Base-by-base conservation (phyloP, 2,797 vertebrate species). In the Masticophis lateralis region DNA sequence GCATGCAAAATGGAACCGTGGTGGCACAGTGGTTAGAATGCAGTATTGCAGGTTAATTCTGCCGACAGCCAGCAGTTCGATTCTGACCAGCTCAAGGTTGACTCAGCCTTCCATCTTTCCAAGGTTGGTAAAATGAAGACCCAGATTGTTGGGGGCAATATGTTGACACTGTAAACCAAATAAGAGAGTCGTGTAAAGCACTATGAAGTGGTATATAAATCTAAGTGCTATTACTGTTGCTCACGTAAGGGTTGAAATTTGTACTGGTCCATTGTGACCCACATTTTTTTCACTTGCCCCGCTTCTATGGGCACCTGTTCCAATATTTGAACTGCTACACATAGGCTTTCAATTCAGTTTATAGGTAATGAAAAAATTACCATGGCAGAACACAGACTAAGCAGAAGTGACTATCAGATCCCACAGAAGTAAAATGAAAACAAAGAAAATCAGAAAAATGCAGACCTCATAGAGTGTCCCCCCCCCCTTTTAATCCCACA, bases 341-440 rank as follows among this genome's bases (percentile, higher is more conserved):
- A 32, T 18, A 32, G 66, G 66, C n/a, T 69, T 32, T 32, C 66
- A 43, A 10, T 79, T 90, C 90, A 60, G 89, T 93, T n/a, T 22
- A 69, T 28, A 37, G 11, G 20, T 69, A 92, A 88, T 94, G 74
- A 63, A 92, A 91, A 95, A 94, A 89, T 12, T 0, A 90, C 92
- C 37, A 16, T 93, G 27, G 74, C 83, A 51, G 55, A 66, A 90
- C 74, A 87, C 27, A 47, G 60, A 90, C 74, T 37, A 27, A 92
- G 37, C 18, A 91, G 94, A 94, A 86, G 27, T 95, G 95, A 79
- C 95, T 94, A 57, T 96, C 92, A 92, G 53, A 93, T 90, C 91
- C 56, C 94, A 94, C 90, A 90, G 28, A 89, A 79, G 87, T 53
- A 92, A 93, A 90, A 91, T 59, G 37, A 96, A 89, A 18, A 93